Percentiles rank a stretch among this genome's conserved stretches.
These are phyloP conservation scores for Mesoligia furuncula DNA, from an alignment of 2,888 invertebrate species.

Conservation along the genomic window DNA sequence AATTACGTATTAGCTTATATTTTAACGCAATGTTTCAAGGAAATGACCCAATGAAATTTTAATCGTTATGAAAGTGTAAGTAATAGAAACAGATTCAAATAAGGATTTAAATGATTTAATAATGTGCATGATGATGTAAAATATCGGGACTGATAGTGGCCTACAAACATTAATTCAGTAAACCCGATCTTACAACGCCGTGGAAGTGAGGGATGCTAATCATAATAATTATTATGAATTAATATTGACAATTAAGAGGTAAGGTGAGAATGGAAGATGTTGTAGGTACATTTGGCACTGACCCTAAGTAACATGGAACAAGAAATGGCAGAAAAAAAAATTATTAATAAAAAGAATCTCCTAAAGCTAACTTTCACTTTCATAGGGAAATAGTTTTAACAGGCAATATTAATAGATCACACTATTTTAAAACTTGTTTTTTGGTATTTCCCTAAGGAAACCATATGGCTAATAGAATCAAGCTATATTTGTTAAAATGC, in stretches of 20 bases:
- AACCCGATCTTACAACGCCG: not conserved
- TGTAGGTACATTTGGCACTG: not conserved
- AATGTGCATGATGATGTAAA: not conserved
- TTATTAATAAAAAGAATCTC: not conserved
- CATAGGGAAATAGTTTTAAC: not conserved
- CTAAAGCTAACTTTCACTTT: not conserved
- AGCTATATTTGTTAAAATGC: not conserved
- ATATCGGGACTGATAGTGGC: not conserved
- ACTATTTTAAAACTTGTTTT: not conserved
- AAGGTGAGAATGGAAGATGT: not conserved
- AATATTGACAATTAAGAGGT: not conserved
- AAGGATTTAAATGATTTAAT: not conserved
- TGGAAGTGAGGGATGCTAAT: too few relatives aligned
- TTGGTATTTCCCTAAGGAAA: not conserved
- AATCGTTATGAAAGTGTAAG: too few relatives aligned
- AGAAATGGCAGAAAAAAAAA: too few relatives aligned
- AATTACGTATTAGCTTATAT: too few relatives aligned
- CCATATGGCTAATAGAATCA: not conserved
- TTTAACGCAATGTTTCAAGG: too few relatives aligned
- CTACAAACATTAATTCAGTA: not conserved
- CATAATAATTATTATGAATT: too few relatives aligned
- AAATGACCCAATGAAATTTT: too few relatives aligned
- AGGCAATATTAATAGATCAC: too few relatives aligned
- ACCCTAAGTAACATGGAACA: not conserved
- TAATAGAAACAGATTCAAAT: not conserved